A percentile compares a stretch with the other conserved stretches of the same genome.
Evolutionary conservation across 2,113 vertebrate species (phyloP).

Genomic region (Pterophyllum scalare): DNA sequence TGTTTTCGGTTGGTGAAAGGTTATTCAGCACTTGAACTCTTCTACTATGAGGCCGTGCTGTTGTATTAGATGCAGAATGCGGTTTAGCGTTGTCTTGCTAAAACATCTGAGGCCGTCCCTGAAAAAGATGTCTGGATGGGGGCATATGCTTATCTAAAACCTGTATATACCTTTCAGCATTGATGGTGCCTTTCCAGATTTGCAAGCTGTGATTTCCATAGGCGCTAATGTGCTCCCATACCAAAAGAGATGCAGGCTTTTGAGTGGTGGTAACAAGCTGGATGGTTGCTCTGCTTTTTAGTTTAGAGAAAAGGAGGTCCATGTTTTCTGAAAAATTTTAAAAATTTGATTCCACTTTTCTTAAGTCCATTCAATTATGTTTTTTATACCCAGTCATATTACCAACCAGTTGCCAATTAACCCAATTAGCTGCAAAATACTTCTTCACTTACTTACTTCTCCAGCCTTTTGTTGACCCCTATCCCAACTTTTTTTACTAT

Average conservation of each 20-base stretch:
- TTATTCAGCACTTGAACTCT: background rate
- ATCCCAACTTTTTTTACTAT: background rate
- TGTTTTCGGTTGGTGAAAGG: background rate
- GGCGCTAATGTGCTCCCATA: background rate
- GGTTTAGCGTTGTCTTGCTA: background rate
- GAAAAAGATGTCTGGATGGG: background rate
- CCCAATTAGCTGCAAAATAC: no score
- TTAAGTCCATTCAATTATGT: no score
- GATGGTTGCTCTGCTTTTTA: background rate
- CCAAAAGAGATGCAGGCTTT: background rate
- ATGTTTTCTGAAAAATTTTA: background rate
- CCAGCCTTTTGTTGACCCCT: background rate
- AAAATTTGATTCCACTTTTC: no score
- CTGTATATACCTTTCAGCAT: background rate
- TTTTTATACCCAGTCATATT: no score
- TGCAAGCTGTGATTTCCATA: background rate
- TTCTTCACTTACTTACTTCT: background rate
- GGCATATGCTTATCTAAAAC: background rate
- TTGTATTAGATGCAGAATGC: background rate
- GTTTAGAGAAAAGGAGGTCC: background rate
- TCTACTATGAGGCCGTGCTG: background rate
- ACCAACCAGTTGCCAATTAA: background rate
- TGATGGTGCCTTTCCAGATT: background rate
- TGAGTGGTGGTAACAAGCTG: background rate
- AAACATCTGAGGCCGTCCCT: no score